Evolutionary conservation across 2,888 invertebrate genomes (phyloP).

Genomic region (Diadegma fenestrale): DNA sequence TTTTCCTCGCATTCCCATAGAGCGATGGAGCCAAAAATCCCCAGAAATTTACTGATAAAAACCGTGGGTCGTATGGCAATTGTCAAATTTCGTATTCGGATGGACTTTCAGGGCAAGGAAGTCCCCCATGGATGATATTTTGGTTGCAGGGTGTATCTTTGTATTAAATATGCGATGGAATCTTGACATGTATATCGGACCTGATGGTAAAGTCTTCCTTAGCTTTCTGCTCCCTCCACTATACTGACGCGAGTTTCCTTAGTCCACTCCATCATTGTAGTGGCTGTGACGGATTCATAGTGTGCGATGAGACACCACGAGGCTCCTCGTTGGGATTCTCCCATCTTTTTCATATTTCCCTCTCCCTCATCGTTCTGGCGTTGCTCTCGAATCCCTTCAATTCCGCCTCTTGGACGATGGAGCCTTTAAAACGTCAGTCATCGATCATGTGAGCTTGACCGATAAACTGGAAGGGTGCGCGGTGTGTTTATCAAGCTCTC

Average conservation of each 20-base stretch:
- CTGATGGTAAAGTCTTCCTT: slow-evolving; percentile 22
- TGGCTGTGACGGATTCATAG: slow-evolving; percentile 59
- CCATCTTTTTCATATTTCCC: slow-evolving; percentile 10
- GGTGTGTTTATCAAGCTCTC: slow-evolving; percentile 39
- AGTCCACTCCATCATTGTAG: slow-evolving; percentile 64
- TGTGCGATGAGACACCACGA: slow-evolving; percentile 21
- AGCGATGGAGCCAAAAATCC: neutral
- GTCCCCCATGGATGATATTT: slow-evolving; percentile 59
- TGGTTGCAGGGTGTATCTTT: slow-evolving; percentile 13
- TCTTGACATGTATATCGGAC: neutral
- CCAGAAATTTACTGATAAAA: slow-evolving; percentile 17
- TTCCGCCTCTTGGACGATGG: neutral
- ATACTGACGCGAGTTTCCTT: slow-evolving; percentile 50
- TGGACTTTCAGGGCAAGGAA: slow-evolving; percentile 13
- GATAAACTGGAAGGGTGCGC: slow-evolving; percentile 56
- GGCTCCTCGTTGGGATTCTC: slow-evolving; percentile 19
- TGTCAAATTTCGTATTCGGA: no score
- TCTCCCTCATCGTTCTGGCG: neutral
- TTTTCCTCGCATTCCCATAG: no score
- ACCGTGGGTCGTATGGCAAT: no score
- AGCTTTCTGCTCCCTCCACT: slow-evolving; percentile 17
- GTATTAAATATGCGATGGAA: slow-evolving; percentile 1
- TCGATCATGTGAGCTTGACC: slow-evolving; percentile 65
- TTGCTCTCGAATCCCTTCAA: slow-evolving; percentile 1
- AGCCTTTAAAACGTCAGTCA: slow-evolving; percentile 63